Base-by-base conservation (phyloP, 1,140 invertebrate genomes). In the Linepithema humile region DNA sequence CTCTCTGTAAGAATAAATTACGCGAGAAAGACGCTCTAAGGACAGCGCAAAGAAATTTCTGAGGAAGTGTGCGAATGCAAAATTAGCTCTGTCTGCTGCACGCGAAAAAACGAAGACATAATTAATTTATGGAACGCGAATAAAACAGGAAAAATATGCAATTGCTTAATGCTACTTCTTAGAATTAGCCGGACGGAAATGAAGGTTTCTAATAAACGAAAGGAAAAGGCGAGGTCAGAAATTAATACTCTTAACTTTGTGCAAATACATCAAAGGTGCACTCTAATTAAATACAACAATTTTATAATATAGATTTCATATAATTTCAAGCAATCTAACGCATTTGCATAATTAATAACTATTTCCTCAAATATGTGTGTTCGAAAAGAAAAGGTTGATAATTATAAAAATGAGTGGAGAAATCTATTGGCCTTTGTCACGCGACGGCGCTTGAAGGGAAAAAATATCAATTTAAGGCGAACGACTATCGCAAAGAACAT, bases 81-180 rank as follows among this genome's bases (percentile, higher is more conserved):
- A 80, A 70, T 80, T 70, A 80, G 64, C 50, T 38, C 62, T 64
- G 45, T 20, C 75, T 67, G 62, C 45, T 40, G 75, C 62, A 78
- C n/a, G 38, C 75, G 50, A 38, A 55, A 70, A 70, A 70, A 80
- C 75, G 48, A 80, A 9, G 50, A 69, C 64, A 69, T 80, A 80
- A 80, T 80, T 80, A 80, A 80, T 80, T 80, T 80, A 70, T 80
- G 48, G 35, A 80, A 80, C 23, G 64, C 48, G 48, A 70, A 69
- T 69, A 69, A 80, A 70, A 80, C 48, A 69, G 50, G 23, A 78
- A 53, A 67, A 80, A 70, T 80, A 80, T 55, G 64, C 75, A 55
- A 32, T 38, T 55, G 62, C 64, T 70, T 80, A 55, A 80, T 55
- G 75, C n/a, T 38, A 35, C 15, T 70, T 55, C 38, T 80, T 32